These are phyloP conservation scores for Carcina quercana DNA, from an alignment of 2,888 invertebrate species.

Conservation along the genomic window DNA sequence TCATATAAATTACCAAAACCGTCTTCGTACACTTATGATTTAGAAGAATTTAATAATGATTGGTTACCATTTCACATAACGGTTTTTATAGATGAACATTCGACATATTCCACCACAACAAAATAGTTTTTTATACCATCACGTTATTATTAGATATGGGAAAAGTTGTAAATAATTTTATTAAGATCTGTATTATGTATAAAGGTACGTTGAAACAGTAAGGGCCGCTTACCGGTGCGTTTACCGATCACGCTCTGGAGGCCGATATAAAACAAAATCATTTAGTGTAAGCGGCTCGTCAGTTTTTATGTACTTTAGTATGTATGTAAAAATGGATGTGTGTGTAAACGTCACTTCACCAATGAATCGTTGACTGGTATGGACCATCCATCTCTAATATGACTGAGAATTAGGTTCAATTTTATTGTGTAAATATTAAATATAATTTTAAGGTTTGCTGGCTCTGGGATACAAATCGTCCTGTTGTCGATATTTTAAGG, in stretches of 20 bases:
- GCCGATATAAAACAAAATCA: no score
- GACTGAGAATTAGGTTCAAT: conserved; percentile 71
- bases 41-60: conserved; percentile 25
- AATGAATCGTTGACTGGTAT: conserved; percentile 16
- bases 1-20: conserved; percentile 58
- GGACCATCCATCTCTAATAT: conserved; percentile 50
- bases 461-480: conserved; percentile 31
- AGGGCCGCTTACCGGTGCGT: no score
- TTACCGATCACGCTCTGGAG: no score
- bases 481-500: conserved; percentile 28
- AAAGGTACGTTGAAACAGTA: no score
- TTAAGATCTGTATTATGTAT: no score
- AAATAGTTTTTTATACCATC: conserved; percentile 4
- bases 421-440: conserved; percentile 53
- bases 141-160: conserved; percentile 8
- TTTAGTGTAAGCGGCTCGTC: no score
- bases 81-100: background rate
- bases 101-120: conserved; percentile 9
- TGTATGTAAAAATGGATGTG: no score
- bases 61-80: conserved; percentile 35
- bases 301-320: no score
- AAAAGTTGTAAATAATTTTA: conserved; percentile 19
- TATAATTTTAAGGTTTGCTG: conserved; percentile 30
- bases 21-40: conserved; percentile 25
- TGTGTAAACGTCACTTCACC: no score